Conservation (phyloP, 2,797 vertebrate species). For the Hirundo rustica region DNA sequence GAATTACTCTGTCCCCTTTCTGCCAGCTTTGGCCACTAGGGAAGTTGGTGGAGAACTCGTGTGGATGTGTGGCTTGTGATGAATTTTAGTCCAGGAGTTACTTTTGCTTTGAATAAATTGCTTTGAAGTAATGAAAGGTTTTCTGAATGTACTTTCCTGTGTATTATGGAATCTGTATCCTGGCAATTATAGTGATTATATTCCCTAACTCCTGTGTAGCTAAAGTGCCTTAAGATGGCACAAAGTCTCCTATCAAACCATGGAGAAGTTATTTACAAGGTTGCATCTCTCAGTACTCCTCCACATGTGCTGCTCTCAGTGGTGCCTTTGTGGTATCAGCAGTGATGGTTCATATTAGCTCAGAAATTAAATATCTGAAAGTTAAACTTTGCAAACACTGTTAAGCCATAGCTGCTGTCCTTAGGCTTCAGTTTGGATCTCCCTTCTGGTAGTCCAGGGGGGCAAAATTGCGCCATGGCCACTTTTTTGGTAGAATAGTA, state of each 20-base stretch:
- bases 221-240: not conserved
- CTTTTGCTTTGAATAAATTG: not conserved
- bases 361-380: not conserved
- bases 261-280: not conserved
- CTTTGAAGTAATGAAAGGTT: not conserved
- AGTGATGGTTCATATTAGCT: not conserved
- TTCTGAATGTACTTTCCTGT: not conserved
- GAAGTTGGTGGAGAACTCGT: not conserved
- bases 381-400: not conserved
- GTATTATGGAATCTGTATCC: not conserved
- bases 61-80: not conserved
- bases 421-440: not conserved
- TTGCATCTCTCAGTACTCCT: not conserved
- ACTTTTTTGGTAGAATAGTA: not conserved
- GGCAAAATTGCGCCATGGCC: not conserved
- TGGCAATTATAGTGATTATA: not conserved
- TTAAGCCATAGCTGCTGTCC: not conserved
- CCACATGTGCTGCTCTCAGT: not conserved
- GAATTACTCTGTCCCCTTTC: not conserved
- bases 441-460: not conserved
- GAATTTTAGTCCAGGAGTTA: not conserved
- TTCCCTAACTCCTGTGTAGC: not conserved
- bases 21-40: not conserved
- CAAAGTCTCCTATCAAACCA: accelerated
- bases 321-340: not conserved